Evolutionary conservation across 2,113 vertebrate genomes (phyloP), one percentile per base, ranked within the genome.

Genomic region (Spermophilus dauricus): DNA sequence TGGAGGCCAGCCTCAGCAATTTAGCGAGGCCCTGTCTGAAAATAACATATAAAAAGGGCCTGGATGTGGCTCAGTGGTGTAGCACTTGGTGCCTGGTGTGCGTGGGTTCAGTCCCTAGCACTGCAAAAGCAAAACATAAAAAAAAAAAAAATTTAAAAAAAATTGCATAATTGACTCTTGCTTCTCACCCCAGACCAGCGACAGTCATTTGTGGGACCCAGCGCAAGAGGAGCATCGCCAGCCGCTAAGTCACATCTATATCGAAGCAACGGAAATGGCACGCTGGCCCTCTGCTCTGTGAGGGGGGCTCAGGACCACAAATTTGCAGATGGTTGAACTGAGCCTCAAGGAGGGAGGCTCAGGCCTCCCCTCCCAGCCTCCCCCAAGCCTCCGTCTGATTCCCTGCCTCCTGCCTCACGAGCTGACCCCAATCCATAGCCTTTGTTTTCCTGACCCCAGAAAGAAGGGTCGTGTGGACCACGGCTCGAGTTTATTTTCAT

Each of bases 401-500:
- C 70, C 20, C 1, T n/a, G 69, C 67, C 86, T 78, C 28, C 20
- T 3, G 37, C 58, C 4, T 14, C 30, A 7, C 17, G 45, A 14
- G 5, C 92, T 70, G 82, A 90, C 85, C 91, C 91, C 51, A 20
- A 30, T 26, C 37, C 42, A 45, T 67, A 48, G 92, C 83, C 97
- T 98, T 92, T 34, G 67, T 97, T 98, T 98, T 98, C 92, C 69
- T 84, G 91, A 82, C 48, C 75, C 84, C 86, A 96, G 89, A 84
- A 82, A 88, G 97, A 92, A 93, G 93, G 37, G 65, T 24, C 13
- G 39, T 92, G 65, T 95, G 98, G 97, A 92, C 97, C 97, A 88
- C 4, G 45, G 39, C 93, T 89, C 58, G 45, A 78, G 97, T 96
- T 98, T 96, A 24, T 97, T 98, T 98, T 98, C 78, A 67, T 98